Evolutionary conservation across 2,888 invertebrate genomes (phyloP), one percentile per base, ranked within the genome.

Genomic region (Leptarthrus brevirostris): DNA sequence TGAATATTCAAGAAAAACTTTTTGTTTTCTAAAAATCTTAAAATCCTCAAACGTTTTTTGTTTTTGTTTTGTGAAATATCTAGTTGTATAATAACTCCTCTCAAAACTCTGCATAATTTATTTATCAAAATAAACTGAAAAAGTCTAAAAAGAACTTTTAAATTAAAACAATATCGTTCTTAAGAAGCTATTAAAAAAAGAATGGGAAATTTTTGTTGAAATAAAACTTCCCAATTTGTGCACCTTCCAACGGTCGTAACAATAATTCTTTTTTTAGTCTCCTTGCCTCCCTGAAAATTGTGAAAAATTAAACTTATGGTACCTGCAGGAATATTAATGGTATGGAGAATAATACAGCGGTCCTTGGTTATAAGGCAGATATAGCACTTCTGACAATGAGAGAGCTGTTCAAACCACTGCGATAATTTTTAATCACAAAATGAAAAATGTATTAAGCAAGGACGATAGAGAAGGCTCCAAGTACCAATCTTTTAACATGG

Each of bases 391-490:
- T 44, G 44, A 44, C 44, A 44, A 58, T 58, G 16, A 58, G 20
- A 26, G 34, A 14, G 26, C 34, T 30, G 30, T 30, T 58, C 58
- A 58, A 58, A 58, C 58, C 26, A 24, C 58, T 16, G 34, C 58
- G 34, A 58, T 58, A 58, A 58, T 58, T 58, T 58, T 58, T 58
- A 26, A 58, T 58, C 58, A 58, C 34, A 24, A 26, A 24, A 58
- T 58, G 58, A 58, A 24, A 58, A 26, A 58, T 54, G 54, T 54
- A 54, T 54, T 8, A 22, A 54, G 30, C 26, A 20, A n/a, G n/a
- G n/a, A n/a, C n/a, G n/a, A n/a, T n/a, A n/a, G n/a, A n/a, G n/a
- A n/a, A n/a, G n/a, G n/a, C n/a, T n/a, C n/a, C n/a, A n/a, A n/a
- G n/a, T n/a, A n/a, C n/a, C n/a, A n/a, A n/a, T n/a, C n/a, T n/a